Evolutionary conservation across 1,140 invertebrate genomes (phyloP).

Genomic region (Lordiphosa collinella): DNA sequence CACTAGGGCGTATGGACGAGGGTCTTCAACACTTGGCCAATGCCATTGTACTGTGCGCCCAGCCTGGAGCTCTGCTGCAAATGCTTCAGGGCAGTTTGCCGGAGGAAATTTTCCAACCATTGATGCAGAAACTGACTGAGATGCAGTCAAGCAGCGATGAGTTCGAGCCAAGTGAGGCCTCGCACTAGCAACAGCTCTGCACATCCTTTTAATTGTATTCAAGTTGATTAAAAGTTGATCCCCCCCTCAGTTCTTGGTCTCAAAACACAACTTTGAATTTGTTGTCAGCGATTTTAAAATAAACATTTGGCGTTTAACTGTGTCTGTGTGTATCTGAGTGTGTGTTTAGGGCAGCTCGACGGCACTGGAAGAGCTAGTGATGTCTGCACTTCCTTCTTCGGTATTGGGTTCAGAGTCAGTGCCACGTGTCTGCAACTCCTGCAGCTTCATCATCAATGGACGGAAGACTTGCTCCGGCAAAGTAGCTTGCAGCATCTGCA

Average conservation of each 20-base stretch:
- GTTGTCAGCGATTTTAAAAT: no score
- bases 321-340: background rate
- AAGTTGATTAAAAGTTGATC: no score
- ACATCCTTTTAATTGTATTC: no score
- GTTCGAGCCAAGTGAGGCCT: no score
- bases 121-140: slow-evolving; percentile 15
- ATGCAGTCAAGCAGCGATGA: background rate
- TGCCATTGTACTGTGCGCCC: slow-evolving; percentile 24
- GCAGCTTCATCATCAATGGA: slow-evolving; percentile 10
- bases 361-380: no score
- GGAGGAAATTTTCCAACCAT: slow-evolving; percentile 6
- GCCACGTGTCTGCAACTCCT: background rate
- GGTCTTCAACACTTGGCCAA: slow-evolving; percentile 29
- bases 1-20: slow-evolving; percentile 11
- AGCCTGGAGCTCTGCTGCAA: slow-evolving; percentile 15
- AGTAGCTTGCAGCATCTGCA: slow-evolving; percentile 4
- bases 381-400: background rate
- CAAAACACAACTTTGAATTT: no score
- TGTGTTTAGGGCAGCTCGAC: background rate
- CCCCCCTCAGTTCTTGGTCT: no score
- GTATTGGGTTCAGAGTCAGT: background rate
- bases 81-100: slow-evolving; percentile 16
- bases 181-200: no score
- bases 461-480: slow-evolving; percentile 14
- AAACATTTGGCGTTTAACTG: background rate